Percentiles rank a stretch among this genome's conserved stretches.
Evolutionary conservation across 2,797 vertebrate genomes (phyloP).

Genomic region (Rhodeus uyekii): DNA sequence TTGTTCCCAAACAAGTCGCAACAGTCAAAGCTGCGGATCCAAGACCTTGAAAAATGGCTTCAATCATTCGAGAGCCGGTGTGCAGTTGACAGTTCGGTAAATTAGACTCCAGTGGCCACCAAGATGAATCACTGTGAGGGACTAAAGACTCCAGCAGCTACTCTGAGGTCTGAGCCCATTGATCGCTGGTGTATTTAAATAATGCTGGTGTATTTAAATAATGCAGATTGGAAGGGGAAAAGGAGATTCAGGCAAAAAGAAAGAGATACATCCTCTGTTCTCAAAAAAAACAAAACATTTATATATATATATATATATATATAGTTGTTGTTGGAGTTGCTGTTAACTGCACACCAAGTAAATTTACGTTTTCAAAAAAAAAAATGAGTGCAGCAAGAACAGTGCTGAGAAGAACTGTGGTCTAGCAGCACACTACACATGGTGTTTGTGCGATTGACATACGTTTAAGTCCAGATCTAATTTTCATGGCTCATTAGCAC

Average conservation of each 20-base stretch:
- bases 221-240: slow-evolving; percentile 25
- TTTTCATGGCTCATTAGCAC: neutral
- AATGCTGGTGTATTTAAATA: slow-evolving; percentile 48
- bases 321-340: no score
- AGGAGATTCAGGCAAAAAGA: neutral
- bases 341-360: no score
- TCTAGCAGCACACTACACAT: neutral
- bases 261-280: slow-evolving; percentile 3
- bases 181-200: slow-evolving; percentile 22
- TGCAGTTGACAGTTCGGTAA: slow-evolving; percentile 50
- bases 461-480: neutral
- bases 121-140: slow-evolving; percentile 34
- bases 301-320: no score
- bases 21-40: slow-evolving; percentile 21
- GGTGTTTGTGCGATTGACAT: neutral
- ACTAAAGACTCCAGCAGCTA: neutral
- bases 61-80: slow-evolving; percentile 47
- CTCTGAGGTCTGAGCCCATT: neutral
- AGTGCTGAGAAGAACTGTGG: neutral
- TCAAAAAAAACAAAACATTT: no score
- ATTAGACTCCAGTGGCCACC: slow-evolving; percentile 43
- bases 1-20: slow-evolving; percentile 35
- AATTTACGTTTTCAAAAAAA: no score
- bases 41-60: slow-evolving; percentile 51
- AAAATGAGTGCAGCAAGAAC: no score